Conservation (phyloP, 2,888 invertebrate genomes). For the Polylopha cassiicola region DNA sequence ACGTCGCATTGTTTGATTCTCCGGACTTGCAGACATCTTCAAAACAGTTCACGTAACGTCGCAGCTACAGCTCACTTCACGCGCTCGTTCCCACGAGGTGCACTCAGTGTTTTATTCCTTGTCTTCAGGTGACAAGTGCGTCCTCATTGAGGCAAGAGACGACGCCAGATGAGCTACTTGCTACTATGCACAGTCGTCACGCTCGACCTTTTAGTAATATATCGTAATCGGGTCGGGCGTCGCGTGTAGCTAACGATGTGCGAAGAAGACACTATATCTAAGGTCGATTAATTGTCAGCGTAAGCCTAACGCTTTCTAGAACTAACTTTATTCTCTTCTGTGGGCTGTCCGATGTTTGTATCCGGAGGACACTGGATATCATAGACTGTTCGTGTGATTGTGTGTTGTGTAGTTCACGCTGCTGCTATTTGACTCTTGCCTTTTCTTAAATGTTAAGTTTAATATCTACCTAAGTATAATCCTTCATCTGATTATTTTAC, state of each 20-base stretch:
- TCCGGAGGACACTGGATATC: conserved; percentile 71
- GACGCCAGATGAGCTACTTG: conserved; percentile 77
- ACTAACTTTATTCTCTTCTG: conserved; percentile 58
- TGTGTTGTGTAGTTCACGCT: conserved; percentile 72
- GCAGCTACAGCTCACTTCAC: conserved; percentile 74
- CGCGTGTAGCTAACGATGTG: conserved; percentile 74
- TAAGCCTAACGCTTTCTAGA: conserved; percentile 76
- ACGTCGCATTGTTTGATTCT: conserved; percentile 68
- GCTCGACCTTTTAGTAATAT: conserved; percentile 65
- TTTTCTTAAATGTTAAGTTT: conserved; percentile 42
- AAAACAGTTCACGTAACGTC: conserved; percentile 72
- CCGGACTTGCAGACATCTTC: conserved; percentile 72
- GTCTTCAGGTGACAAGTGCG: conserved; percentile 89
- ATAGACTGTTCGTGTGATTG: conserved; percentile 70
- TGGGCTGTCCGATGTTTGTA: conserved; percentile 70
- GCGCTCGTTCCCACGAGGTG: conserved; percentile 67
- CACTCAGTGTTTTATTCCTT: conserved; percentile 79
- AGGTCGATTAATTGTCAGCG: conserved; percentile 75
- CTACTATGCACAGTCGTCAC: conserved; percentile 69
- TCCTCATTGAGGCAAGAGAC: conserved; percentile 86
- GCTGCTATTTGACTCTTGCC: conserved; percentile 53
- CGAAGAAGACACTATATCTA: conserved; percentile 72
- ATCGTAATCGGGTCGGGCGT: conserved; percentile 68
- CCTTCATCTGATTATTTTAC: conserved; percentile 2
- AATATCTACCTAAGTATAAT: conserved; percentile 19